Conservation (phyloP, 2,888 invertebrate species). For the Caenorhabditis japonica region DNA sequence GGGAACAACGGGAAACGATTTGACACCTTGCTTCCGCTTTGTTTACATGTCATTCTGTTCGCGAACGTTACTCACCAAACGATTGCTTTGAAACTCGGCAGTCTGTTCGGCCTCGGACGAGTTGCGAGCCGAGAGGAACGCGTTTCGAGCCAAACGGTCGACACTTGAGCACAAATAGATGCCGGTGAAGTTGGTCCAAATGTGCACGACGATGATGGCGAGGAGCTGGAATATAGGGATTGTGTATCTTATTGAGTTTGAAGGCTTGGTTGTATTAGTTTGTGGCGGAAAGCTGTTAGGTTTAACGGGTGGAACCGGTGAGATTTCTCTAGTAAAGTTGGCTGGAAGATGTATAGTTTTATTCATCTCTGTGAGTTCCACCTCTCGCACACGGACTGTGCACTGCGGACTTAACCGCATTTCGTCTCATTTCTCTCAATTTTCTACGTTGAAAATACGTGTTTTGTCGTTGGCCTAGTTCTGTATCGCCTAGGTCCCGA, state of each 20-base stretch:
- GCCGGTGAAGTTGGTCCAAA: slow-evolving; percentile 74
- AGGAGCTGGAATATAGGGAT: slow-evolving; percentile 63
- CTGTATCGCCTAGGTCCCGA: no score
- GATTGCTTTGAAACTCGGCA: slow-evolving; percentile 60
- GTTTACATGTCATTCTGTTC: slow-evolving; percentile 16
- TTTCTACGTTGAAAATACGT: no score
- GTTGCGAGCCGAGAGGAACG: slow-evolving; percentile 63
- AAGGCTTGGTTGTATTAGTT: not conserved
- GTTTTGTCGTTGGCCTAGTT: no score
- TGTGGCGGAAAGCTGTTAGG: no score
- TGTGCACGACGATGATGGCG: slow-evolving; percentile 71
- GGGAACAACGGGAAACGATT: no score
- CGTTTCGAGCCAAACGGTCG: slow-evolving; percentile 66
- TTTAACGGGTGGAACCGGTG: no score
- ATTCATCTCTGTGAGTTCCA: no score
- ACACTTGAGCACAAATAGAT: slow-evolving; percentile 68
- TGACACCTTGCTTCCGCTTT: slow-evolving; percentile 32
- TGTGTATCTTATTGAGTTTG: not conserved
- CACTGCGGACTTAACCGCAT: no score
- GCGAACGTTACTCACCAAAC: slow-evolving; percentile 55
- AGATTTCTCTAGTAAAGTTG: no score
- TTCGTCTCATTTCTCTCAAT: no score
- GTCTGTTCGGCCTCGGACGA: slow-evolving; percentile 62
- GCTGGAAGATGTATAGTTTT: no score
- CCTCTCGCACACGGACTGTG: no score